Evolutionary conservation across 2,113 vertebrate genomes (phyloP).

Genomic region (Butastur rufipennis): DNA sequence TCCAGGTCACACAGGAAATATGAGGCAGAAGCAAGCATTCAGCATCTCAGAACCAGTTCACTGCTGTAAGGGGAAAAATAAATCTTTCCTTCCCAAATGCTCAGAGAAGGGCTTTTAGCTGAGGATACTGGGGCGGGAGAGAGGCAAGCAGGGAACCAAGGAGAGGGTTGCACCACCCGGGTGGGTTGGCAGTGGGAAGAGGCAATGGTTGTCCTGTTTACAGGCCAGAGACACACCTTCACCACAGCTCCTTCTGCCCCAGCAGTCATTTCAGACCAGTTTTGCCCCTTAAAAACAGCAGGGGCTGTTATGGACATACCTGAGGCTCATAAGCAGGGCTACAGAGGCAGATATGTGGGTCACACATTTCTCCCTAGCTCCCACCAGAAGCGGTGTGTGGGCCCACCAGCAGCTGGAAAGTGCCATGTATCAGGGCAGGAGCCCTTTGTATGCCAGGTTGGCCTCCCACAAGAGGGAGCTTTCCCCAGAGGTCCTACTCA

Average conservation of each 20-base stretch:
- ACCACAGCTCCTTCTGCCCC: background rate
- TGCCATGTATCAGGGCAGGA: fast-evolving
- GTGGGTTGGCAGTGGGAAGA: background rate
- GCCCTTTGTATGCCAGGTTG: too few relatives aligned
- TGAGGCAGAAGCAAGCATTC: background rate
- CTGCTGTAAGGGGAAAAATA: background rate
- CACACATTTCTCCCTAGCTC: background rate
- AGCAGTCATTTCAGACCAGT: background rate
- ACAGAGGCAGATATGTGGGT: background rate
- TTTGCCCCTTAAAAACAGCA: background rate
- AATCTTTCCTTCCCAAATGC: background rate
- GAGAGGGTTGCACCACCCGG: background rate
- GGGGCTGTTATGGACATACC: background rate
- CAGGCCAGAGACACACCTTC: background rate
- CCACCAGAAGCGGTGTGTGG: background rate
- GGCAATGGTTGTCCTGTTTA: background rate
- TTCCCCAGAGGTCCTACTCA: background rate
- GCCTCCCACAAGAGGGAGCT: background rate
- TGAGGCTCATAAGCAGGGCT: background rate
- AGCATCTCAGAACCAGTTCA: background rate
- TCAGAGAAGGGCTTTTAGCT: background rate
- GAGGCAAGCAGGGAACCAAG: background rate
- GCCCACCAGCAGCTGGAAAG: background rate
- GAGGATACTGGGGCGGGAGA: background rate
- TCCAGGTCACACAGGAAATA: background rate